Evolutionary conservation across 1,140 invertebrate species (phyloP), one percentile per base, ranked within the genome.

Genomic region (Ditylenchus dipsaci): DNA sequence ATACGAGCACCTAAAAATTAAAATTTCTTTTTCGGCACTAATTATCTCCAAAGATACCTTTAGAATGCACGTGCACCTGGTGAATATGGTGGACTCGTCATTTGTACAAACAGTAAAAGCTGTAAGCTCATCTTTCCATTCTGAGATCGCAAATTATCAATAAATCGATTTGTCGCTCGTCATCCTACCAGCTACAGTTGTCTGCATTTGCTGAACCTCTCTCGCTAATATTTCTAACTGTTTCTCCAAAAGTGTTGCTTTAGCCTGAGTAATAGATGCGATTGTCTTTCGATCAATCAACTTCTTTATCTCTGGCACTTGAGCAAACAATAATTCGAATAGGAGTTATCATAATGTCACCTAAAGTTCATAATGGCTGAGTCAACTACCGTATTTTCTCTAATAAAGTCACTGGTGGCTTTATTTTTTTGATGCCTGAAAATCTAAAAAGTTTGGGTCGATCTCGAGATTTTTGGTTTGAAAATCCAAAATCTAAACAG

Each of bases 1-100:
- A 23, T 15, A 3, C 90, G 92, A 38, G 91, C 80, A 21, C 89
- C 81, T 90, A 90, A 60, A 88, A 85, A 3, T n/a, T 42, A 68
- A 21, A 29, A 38, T 38, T 38, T 38, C 33, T 38, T n/a, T n/a
- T n/a, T n/a, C n/a, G 33, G 33, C 33, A 5, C 33, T 5, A 5
- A 5, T 38, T 38, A 11, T 38, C 33, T 38, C 33, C 3, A 38
- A 38, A 38, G 9, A 67, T 23, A 15, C 29, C 38, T 63, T 67
- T 26, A 43, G 42, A 29, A 71, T 29, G 49, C 27, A 26, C 23
- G 15, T 29, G 27, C n/a, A 68, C 43, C 30, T 68, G 11, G 11
- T 68, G 59, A 30, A 65, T 43, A 66, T 43, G 47, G 17, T 27
- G 27, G n/a, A 33, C n/a, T 67, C 64, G 21, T 67, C 62, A 61